phyloP scores from a whole-genome alignment of 2,797 vertebrate genomes.

The Rhinophrynus dorsalis region DNA sequence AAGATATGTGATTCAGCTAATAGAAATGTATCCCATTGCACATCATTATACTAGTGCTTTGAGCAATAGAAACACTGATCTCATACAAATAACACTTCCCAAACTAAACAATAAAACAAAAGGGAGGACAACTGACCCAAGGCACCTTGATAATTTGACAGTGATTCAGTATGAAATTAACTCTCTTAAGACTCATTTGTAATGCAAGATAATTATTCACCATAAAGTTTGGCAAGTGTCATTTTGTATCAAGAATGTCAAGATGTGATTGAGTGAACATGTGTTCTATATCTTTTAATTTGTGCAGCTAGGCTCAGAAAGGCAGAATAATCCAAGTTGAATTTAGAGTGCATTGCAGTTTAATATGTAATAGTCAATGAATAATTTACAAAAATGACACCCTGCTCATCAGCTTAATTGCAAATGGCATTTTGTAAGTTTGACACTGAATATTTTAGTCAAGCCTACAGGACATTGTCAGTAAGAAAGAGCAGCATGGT shows the following conservation, averaged over 20 bases:
- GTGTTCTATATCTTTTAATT: too few species aligned
- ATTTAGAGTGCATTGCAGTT: neutral
- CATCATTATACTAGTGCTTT: slow-evolving; percentile 9
- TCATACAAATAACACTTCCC: neutral
- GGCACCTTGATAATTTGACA: slow-evolving; percentile 2
- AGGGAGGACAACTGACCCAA: neutral
- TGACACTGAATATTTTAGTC: slow-evolving; percentile 19
- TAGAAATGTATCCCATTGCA: neutral
- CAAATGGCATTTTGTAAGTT: neutral
- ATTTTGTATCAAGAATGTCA: too few species aligned
- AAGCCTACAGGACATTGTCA: slow-evolving; percentile 19
- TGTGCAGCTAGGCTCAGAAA: too few species aligned
- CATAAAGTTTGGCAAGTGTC: too few species aligned
- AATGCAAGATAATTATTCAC: too few species aligned
- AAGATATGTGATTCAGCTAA: too few species aligned
- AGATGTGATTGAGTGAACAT: too few species aligned
- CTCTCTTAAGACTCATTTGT: neutral
- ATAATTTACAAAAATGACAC: slow-evolving; percentile 18
- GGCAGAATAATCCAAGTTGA: neutral
- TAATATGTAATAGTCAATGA: neutral
- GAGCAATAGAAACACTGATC: neutral
- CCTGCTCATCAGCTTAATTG: slow-evolving; percentile 21
- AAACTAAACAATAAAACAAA: neutral
- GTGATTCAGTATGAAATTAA: neutral
- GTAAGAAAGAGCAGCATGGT: slow-evolving; percentile 10